Base-by-base conservation (phyloP, 2,113 vertebrate species). In the Merops nubicus region DNA sequence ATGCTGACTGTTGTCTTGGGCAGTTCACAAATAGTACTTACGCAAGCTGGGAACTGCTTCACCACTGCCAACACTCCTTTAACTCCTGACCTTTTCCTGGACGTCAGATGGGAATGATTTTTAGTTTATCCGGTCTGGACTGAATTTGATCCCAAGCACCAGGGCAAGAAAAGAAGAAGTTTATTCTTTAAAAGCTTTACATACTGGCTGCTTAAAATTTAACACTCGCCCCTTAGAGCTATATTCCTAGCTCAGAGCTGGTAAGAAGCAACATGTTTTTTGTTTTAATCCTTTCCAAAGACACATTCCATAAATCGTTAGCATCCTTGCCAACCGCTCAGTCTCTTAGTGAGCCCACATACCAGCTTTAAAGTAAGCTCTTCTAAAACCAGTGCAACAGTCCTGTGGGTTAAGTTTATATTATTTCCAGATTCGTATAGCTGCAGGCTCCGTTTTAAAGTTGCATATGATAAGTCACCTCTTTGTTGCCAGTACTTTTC, bases 321-420 rank as follows among this genome's bases (percentile, higher is more conserved):
- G 93, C 98, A 97, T 98, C 98, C 95, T 54, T 98, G 97, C 98
- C 98, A 98, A 93, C 95, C 93, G 70, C 96, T 98, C 91, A 18
- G 87, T 48, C 94, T 91, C 91, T 95, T 23, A 97, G 96, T 85
- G 92, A 98, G 97, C 91, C 96, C 97, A 89, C 98, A 98, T 98
- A 98, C 97, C 98, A 98, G 96, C 97, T 98, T 98, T 97, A 98
- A 98, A 98, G 97, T 97, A 97, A 97, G 93, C 96, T 97, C 92
- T 92, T 93, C 96, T 97, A 94, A 98, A 98, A 97, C 96, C 96
- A 93, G 62, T 96, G 97, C 97, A 98, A 91, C 95, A 95, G 98
- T 97, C 95, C 96, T 97, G 95, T 96, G 97, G 98, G 96, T 97
- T 98, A 94, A 94, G 80, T 94, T 96, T 97, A 97, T 98, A 98